These are phyloP conservation scores for Tachina lurida DNA, from an alignment of 2,888 invertebrate genomes.

Conservation along the genomic window DNA sequence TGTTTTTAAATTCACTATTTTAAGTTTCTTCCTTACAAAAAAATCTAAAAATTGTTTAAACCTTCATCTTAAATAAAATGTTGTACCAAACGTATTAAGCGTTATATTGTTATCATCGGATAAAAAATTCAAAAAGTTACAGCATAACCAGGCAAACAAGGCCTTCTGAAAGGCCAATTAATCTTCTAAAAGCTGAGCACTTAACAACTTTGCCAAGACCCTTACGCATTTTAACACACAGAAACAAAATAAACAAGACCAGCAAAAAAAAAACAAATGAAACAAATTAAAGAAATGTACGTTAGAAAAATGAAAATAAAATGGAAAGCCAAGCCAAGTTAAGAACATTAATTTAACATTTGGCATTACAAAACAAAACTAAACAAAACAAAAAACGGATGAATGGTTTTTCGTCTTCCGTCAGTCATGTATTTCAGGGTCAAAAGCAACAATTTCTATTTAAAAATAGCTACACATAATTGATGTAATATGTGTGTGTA, in stretches of 20 bases:
- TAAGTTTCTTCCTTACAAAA: too few species aligned
- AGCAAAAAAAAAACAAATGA: background rate
- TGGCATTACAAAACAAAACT: slow-evolving; percentile 20
- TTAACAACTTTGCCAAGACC: background rate
- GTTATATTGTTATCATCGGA: too few species aligned
- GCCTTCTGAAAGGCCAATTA: background rate
- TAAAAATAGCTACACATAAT: background rate
- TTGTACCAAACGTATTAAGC: too few species aligned
- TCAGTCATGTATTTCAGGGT: slow-evolving; percentile 54
- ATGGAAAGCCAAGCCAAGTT: slow-evolving; percentile 38
- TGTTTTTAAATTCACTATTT: too few species aligned
- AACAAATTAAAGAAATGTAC: background rate
- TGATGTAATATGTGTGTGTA: background rate
- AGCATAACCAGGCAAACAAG: background rate
- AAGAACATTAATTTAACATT: slow-evolving; percentile 34
- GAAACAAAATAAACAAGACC: background rate
- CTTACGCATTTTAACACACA: slow-evolving; percentile 6
- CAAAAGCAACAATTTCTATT: slow-evolving; percentile 61
- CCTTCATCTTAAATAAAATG: too few species aligned
- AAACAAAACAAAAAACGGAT: slow-evolving; percentile 13
- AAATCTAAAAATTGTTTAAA: too few species aligned
- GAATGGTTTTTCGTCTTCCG: slow-evolving; percentile 22
- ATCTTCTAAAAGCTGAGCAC: too few species aligned
- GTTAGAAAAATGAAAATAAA: slow-evolving; percentile 11
- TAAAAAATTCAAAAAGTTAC: too few species aligned